Evolutionary conservation across 2,113 vertebrate species (phyloP).

Genomic region (Oryzias woworae): DNA sequence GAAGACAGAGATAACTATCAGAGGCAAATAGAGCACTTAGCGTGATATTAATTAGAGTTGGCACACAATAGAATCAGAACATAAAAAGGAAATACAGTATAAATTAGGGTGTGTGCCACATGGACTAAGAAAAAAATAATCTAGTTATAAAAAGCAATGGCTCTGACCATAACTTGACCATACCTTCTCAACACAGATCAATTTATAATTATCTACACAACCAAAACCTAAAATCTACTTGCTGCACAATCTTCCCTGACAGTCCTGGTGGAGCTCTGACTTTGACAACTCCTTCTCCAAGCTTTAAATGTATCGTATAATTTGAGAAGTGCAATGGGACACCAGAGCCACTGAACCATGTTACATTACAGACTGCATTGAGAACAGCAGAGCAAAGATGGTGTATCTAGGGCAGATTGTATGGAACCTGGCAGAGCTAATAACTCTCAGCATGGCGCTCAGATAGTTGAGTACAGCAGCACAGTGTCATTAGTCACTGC

Average conservation of each 20-base stretch:
- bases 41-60: no score
- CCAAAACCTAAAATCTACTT: neutral
- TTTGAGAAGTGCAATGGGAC: neutral
- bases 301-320: neutral
- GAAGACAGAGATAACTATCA: no score
- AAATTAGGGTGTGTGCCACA: no score
- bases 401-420: slow-evolving; percentile 11
- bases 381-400: neutral
- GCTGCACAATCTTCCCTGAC: neutral
- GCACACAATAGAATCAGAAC: no score
- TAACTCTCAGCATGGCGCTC: slow-evolving; percentile 13
- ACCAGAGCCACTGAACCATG: neutral
- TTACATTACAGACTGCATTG: slow-evolving; percentile 3
- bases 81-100: no score
- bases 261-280: neutral
- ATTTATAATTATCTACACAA: no score
- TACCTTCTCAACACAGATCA: no score
- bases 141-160: no score
- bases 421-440: slow-evolving; percentile 4
- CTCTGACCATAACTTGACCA: no score
- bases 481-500: slow-evolving; percentile 21
- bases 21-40: no score
- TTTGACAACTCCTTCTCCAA: neutral
- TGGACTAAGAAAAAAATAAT: no score
- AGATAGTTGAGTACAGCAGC: slow-evolving; percentile 17